Base-by-base conservation (phyloP, 1,140 invertebrate genomes). In the Cyphomyrmex costatus region DNA sequence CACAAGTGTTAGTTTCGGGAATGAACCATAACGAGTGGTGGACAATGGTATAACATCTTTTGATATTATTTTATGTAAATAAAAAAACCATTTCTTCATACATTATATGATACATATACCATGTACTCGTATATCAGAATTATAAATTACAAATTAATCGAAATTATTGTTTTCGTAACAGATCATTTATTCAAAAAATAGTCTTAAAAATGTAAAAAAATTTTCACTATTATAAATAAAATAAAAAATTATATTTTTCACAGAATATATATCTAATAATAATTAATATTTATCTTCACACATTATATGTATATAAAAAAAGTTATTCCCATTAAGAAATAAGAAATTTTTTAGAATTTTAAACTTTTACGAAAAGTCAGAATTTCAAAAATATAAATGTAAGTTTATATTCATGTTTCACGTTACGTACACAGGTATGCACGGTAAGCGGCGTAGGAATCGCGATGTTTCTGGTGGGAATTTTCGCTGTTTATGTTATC, bases 401-500 rank as follows among this genome's bases (percentile, higher is more conserved):
- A 70, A 33, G n/a, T n/a, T n/a, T n/a, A n/a, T n/a, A n/a, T n/a
- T n/a, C n/a, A n/a, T n/a, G 1, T 71, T 46, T 19, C 3, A n/a
- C 61, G 21, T 61, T 56, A 7, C 36, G n/a, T n/a, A n/a, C 6
- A 6, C 65, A 95, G 94, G 91, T 95, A 0, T 92, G 89, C 8
- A 94, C 93, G 1, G 93, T 95, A 14, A 92, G 93, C 56, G 93
- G 93, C 16, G 92, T 95, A 10, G 94, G 94, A 8, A 89, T 95
- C 0, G 92, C 92, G 0, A 95, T 95, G 94, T 95, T 95, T 71
- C 83, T 93, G 3, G 86, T 95, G 5, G 94, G 94, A 3, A 93
- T 93, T 42, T 71, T 94, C 7, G 94, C 94, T 0, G 94, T 95
- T 3, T 95, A 95, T 46, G 79, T 95, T 33, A 89, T 95, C 0